Evolutionary conservation across 2,797 vertebrate species (phyloP), one percentile per base, ranked within the genome.

Genomic region (Schizopygopsis pylzovi): DNA sequence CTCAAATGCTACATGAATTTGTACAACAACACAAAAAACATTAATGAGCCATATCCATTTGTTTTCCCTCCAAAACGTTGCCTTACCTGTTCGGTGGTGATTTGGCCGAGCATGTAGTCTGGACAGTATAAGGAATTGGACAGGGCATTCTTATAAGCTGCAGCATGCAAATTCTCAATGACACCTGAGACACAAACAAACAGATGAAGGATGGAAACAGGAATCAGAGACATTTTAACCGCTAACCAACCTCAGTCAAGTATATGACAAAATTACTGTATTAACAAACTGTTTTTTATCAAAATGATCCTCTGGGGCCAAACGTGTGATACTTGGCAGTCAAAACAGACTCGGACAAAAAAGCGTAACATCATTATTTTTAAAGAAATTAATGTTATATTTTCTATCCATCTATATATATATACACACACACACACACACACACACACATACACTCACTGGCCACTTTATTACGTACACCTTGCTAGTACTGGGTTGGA

Each of bases 111-210:
- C 94, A 94, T 95, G 91, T 97, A 97, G 86, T 96, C 94, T 61
- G 98, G 98, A 92, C 98, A 99, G 90, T 97, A 99, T 70, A 99
- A 92, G 13, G 98, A 96, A 92, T 99, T 99, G 88, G 95, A 94
- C 84, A 99, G 95, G 65, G 97, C 89, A 41, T 97, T 97, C 91
- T 96, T 97, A 83, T 97, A 99, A 86, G 98, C 97, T 18, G 94
- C 96, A 83, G 91, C 93, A 83, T 99, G 98, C 82, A 99, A 92
- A 89, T 94, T 95, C 92, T 99, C 98, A 85, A 99, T 88, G 86
- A 99, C 88, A 90, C 89, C 98, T 91, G 39, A 72, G 16, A 4
- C 61, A 79, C 28, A 89, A 49, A 81, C 13, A 15, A 5, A 61
- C 18, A 63, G 47, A 78, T 45, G 22, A 68, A 33, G 25, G 20